These are phyloP conservation scores for Camponotus floridanus DNA, from an alignment of 1,140 invertebrate species.

Conservation along the genomic window DNA sequence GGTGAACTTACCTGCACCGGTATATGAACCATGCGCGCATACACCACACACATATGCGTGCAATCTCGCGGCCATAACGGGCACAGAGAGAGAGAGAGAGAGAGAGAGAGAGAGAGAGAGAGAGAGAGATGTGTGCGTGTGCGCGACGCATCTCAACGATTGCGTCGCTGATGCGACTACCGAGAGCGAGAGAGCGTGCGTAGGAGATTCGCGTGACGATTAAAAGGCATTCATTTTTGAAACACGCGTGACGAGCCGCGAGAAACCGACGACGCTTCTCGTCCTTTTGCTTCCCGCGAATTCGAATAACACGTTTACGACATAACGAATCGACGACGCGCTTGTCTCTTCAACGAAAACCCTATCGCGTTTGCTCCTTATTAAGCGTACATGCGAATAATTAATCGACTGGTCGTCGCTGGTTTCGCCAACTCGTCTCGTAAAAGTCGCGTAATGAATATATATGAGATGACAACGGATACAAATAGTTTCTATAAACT, in stretches of 20 bases:
- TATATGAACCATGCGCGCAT: slow-evolving; percentile 30
- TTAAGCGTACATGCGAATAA: neutral
- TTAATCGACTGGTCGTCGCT: neutral
- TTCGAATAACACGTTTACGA: slow-evolving; percentile 34
- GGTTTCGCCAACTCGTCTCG: neutral
- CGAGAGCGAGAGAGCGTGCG: neutral
- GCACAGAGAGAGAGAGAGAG: too few relatives aligned
- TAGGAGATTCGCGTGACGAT: slow-evolving; percentile 40
- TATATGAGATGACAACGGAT: neutral
- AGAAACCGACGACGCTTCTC: slow-evolving; percentile 10
- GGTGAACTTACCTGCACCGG: slow-evolving; percentile 57
- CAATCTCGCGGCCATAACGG: too few relatives aligned
- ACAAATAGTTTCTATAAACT: neutral
- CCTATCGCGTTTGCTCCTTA: neutral
- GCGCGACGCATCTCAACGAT: slow-evolving; percentile 13
- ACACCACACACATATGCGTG: too few relatives aligned
- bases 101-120: too few relatives aligned
- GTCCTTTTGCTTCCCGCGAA: neutral
- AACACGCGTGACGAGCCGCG: neutral
- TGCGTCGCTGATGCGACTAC: neutral
- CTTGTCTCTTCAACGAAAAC: neutral
- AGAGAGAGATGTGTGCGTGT: neutral
- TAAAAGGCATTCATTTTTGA: slow-evolving; percentile 51
- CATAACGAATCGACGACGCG: slow-evolving; percentile 2
- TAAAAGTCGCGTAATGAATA: neutral